These are phyloP conservation scores for Danaus melanippus DNA, from an alignment of 1,140 invertebrate species.

Conservation along the genomic window DNA sequence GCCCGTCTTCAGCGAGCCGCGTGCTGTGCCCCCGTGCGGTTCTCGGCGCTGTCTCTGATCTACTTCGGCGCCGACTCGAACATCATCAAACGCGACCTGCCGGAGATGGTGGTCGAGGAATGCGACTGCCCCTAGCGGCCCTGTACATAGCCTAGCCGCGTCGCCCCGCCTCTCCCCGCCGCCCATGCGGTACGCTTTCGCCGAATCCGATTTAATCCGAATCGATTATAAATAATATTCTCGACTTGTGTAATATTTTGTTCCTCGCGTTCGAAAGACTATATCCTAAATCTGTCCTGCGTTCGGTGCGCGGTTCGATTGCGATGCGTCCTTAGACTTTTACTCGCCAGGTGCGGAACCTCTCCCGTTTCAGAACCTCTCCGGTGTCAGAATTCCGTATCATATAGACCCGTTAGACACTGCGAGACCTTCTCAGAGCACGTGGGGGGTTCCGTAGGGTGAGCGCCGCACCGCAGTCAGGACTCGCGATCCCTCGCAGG, in stretches of 20 bases:
- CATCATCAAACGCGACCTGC: conserved; percentile 93
- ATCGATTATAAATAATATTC: conserved; percentile 67
- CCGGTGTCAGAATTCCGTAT: conserved; percentile 18
- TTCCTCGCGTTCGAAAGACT: conserved; percentile 69
- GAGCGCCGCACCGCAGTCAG: conserved; percentile 20
- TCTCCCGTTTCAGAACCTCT: conserved; percentile 14
- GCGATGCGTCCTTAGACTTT: conserved; percentile 26
- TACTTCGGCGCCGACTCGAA: conserved; percentile 93
- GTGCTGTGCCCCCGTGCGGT: conserved; percentile 91
- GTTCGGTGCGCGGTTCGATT: conserved; percentile 24
- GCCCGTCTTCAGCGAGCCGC: conserved; percentile 32
- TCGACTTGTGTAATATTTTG: conserved; percentile 69
- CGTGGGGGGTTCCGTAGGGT: conserved; percentile 16
- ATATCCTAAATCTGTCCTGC: conserved; percentile 58
- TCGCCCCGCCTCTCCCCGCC: conserved; percentile 32
- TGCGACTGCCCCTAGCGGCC: conserved; percentile 89
- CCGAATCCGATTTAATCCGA: conserved; percentile 60
- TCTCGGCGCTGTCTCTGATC: conserved; percentile 92
- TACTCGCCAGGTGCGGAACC: conserved; percentile 13
- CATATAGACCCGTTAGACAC: conserved; percentile 21
- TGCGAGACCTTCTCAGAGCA: conserved; percentile 11
- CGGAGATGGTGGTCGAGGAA: conserved; percentile 97
- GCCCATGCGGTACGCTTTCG: conserved; percentile 32
- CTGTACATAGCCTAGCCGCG: conserved; percentile 42
- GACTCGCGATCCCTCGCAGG: conserved; percentile 30